These are phyloP conservation scores for Portunus trituberculatus DNA, from an alignment of 1,140 invertebrate species.

Conservation along the genomic window DNA sequence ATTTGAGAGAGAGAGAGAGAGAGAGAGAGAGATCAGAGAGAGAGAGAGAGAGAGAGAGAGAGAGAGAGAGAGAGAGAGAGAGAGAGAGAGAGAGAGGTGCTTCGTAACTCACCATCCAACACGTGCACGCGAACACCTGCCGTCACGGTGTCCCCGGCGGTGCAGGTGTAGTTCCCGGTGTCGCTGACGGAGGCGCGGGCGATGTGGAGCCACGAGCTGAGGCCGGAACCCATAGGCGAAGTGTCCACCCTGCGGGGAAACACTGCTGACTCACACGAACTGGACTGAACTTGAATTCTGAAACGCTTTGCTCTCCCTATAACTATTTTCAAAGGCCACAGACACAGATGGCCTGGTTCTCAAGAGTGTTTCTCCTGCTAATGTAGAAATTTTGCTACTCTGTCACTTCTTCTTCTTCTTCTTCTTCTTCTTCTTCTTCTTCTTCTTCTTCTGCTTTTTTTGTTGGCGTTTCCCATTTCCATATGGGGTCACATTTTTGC, in stretches of 20 bases:
- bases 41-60: background rate
- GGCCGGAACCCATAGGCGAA: background rate
- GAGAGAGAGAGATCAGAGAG: background rate
- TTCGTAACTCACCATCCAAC: background rate
- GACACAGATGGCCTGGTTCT: too few species aligned
- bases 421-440: background rate
- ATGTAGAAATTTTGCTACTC: background rate
- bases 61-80: too few species aligned
- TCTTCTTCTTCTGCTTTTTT: too few species aligned
- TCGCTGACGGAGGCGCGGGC: slow-evolving; percentile 54
- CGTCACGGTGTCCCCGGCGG: slow-evolving; percentile 26
- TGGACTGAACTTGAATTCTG: background rate
- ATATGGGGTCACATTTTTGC: too few species aligned
- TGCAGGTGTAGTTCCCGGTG: slow-evolving; percentile 55
- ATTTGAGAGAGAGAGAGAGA: background rate
- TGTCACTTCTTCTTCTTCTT: background rate
- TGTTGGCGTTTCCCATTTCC: too few species aligned
- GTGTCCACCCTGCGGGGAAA: slow-evolving; percentile 33
- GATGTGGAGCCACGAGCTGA: slow-evolving; percentile 54
- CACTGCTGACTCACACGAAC: background rate
- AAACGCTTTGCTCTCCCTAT: background rate
- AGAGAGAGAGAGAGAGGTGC: background rate
- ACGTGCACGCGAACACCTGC: background rate
- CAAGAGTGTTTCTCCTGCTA: too few species aligned
- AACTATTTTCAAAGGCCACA: background rate